phyloP scores from a whole-genome alignment of 2,797 vertebrate genomes.

The Gila robusta region DNA sequence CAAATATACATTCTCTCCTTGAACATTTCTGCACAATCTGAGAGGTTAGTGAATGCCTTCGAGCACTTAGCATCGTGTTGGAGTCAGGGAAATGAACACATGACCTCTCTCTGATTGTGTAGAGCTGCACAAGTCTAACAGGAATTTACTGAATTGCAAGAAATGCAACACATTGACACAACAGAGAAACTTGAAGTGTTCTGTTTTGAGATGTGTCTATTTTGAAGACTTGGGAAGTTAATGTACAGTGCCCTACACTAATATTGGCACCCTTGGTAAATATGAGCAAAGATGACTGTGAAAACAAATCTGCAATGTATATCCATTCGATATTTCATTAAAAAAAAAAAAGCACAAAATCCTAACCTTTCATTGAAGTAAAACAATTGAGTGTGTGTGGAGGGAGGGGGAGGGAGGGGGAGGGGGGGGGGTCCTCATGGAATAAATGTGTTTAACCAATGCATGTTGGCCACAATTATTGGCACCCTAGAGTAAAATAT shows the following conservation, averaged over 20 bases:
- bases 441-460: too few species aligned
- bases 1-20: slow-evolving; percentile 36
- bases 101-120: not conserved
- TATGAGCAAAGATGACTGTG: too few species aligned
- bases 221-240: not conserved
- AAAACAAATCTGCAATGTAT: too few species aligned
- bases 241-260: not conserved
- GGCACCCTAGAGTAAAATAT: too few species aligned
- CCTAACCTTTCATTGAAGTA: too few species aligned
- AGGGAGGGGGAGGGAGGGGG: too few species aligned
- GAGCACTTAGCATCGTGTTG: not conserved
- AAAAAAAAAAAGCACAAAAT: too few species aligned
- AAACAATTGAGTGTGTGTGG: too few species aligned
- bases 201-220: not conserved
- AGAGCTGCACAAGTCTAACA: not conserved
- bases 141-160: not conserved
- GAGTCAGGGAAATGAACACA: not conserved
- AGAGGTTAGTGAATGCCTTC: not conserved
- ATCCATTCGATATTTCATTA: too few species aligned
- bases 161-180: not conserved
- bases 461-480: too few species aligned
- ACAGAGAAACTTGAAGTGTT: not conserved
- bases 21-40: slow-evolving; percentile 7
- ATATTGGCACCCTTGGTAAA: too few species aligned
- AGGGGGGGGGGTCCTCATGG: too few species aligned